Evolutionary conservation across 2,888 invertebrate species (phyloP).

Genomic region (Cerceris ruficornis): DNA sequence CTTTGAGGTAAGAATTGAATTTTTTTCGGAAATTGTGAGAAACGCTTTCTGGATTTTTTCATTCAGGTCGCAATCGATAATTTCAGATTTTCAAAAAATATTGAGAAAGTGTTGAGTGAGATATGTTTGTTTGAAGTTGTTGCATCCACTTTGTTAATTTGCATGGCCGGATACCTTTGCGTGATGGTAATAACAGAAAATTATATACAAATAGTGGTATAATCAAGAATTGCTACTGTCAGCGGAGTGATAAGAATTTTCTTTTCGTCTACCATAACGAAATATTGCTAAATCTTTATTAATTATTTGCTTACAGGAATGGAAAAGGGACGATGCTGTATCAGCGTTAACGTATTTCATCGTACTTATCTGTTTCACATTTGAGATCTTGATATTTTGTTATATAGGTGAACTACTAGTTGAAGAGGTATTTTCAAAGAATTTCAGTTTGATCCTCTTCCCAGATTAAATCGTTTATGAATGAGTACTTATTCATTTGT

Average conservation of each 20-base stretch:
- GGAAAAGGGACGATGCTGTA: conserved; percentile 69
- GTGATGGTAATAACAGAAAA: conserved; percentile 74
- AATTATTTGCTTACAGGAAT: conserved; percentile 68
- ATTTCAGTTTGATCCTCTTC: too few species aligned
- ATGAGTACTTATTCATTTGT: too few species aligned
- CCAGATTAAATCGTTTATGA: too few species aligned
- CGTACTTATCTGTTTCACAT: conserved; percentile 71
- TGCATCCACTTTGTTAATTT: conserved; percentile 76
- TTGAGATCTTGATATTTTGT: conserved; percentile 75
- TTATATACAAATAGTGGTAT: too few species aligned
- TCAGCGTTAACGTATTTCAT: conserved; percentile 70
- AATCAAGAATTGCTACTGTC: too few species aligned
- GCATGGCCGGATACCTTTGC: conserved; percentile 75
- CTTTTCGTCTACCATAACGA: too few species aligned
- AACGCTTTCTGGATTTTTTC: too few species aligned
- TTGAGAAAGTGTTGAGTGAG: conserved; percentile 71
- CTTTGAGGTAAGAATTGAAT: conserved; percentile 53
- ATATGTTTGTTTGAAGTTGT: conserved; percentile 75
- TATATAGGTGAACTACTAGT: conserved; percentile 74
- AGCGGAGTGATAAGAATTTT: too few species aligned
- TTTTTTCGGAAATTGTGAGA: neutral
- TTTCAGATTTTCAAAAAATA: conserved; percentile 70
- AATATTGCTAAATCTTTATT: neutral
- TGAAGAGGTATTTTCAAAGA: conserved; percentile 67
- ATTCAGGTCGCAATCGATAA: too few species aligned